Evolutionary conservation across 2,888 invertebrate species (phyloP), one percentile per base, ranked within the genome.

Genomic region (Agrenia bidenticulata): DNA sequence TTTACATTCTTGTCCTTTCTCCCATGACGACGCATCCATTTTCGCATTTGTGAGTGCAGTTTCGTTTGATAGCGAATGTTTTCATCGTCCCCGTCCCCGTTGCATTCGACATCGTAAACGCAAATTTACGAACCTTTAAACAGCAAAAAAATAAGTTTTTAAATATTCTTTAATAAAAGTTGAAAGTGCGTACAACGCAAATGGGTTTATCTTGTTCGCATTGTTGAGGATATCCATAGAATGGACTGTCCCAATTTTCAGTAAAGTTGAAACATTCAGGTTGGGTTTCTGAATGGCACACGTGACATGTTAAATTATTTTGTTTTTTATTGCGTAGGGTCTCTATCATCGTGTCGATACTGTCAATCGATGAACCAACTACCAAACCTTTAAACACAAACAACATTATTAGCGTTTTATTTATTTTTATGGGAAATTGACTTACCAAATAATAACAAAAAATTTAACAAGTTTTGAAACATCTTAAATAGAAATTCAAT

Each of bases 21-120:
- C 93, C 93, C 73, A 94, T 92, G 57, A 92, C 86, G 77, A 93
- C 92, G 81, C 92, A 93, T 13, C 92, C 92, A 0, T 91, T 87
- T 76, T 92, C 91, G 80, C 93, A 94, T 77, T 87, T 88, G 76
- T 87, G 87, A 0, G 89, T 86, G 26, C 69, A 70, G 41, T 64
- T 62, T 50, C 71, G 39, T 60, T 71, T 71, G 13, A 66, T 49
- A 15, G 69, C 63, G 45, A 71, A 66, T 11, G 66, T 68, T 24
- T 64, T 71, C 66, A 68, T 66, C 9, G 42, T 54, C 15, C 39
- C 27, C 0, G 66, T 64, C 4, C 41, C 45, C 2, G 60, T 45
- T 13, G 60, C 64, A 51, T 67, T 57, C 26, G 63, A 63, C 11
- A 55, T 54, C 2, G 69, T 71, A 37, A 71, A 68, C 17, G 71